phyloP scores from a whole-genome alignment of 2,888 invertebrate species.

The Polydrusus cervinus region DNA sequence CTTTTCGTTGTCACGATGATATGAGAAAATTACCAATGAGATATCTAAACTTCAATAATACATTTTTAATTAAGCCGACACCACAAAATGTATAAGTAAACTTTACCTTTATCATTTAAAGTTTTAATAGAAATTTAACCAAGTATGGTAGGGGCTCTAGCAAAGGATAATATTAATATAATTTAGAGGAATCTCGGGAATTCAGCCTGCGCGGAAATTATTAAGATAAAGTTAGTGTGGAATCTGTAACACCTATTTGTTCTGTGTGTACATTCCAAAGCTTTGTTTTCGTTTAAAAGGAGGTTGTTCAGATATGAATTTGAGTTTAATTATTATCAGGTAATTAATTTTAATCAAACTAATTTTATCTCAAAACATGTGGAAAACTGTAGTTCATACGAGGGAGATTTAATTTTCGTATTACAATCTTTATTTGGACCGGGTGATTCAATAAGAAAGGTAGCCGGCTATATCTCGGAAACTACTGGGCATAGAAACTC shows the following conservation, averaged over 20 bases:
- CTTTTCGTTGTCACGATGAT: no score
- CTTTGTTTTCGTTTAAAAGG: conserved; percentile 25
- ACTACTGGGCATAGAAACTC: no score
- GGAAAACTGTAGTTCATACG: no score
- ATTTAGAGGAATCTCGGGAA: conserved; percentile 26
- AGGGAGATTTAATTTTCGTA: no score
- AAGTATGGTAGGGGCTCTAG: conserved; percentile 19
- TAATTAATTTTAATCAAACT: neutral
- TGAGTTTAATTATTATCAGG: conserved; percentile 15
- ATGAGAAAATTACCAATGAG: neutral
- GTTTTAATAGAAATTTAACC: conserved; percentile 29
- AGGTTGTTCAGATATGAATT: neutral
- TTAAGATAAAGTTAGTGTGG: conserved; percentile 31
- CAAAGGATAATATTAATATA: conserved; percentile 29
- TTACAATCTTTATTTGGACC: no score
- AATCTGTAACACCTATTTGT: conserved; percentile 33
- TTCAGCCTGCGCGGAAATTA: conserved; percentile 26
- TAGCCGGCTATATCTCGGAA: no score
- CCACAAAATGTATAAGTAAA: conserved; percentile 13
- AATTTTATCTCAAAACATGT: no score
- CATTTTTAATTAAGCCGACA: neutral
- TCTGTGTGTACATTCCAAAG: conserved; percentile 19
- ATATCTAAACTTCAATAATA: neutral
- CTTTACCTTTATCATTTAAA: conserved; percentile 14
- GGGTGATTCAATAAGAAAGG: no score